A percentile compares a stretch with the other conserved stretches of the same genome.
These are phyloP conservation scores for Toxonevra muliebris DNA, from an alignment of 2,888 invertebrate genomes.

Conservation along the genomic window DNA sequence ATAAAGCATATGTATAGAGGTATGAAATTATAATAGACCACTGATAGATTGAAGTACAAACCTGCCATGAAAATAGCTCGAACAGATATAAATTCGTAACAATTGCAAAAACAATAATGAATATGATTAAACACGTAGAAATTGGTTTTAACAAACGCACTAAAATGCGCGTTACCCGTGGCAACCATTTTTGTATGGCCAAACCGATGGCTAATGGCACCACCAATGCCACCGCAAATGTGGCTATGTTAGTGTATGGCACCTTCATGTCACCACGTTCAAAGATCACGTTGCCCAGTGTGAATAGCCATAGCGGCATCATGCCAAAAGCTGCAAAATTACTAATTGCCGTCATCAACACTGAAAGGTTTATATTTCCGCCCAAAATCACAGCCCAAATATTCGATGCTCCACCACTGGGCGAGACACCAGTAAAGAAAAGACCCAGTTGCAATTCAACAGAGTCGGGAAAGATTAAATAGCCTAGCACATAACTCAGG, in stretches of 20 bases:
- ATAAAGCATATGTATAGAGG: constrained; percentile 14
- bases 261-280: constrained; percentile 75
- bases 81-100: constrained; percentile 91
- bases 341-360: constrained; percentile 94
- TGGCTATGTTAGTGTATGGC: constrained; percentile 81
- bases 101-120: constrained; percentile 87
- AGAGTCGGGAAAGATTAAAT: constrained; percentile 74
- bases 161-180: constrained; percentile 74
- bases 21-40: background rate
- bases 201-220: constrained; percentile 77
- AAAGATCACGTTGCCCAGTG: constrained; percentile 82
- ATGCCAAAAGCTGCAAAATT: constrained; percentile 90
- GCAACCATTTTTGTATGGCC: constrained; percentile 74
- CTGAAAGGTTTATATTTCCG: constrained; percentile 91
- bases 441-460: constrained; percentile 82
- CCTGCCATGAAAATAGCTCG: constrained; percentile 86
- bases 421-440: constrained; percentile 89
- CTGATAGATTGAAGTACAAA: constrained; percentile 62
- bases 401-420: constrained; percentile 96
- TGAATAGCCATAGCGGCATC: constrained; percentile 92
- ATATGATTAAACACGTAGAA: constrained; percentile 79
- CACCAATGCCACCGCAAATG: constrained; percentile 78
- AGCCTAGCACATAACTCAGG: constrained; percentile 78
- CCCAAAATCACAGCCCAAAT: constrained; percentile 93
- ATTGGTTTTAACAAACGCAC: constrained; percentile 86